These are phyloP conservation scores for Rhea pennata DNA, from an alignment of 2,113 vertebrate genomes.

Conservation along the genomic window DNA sequence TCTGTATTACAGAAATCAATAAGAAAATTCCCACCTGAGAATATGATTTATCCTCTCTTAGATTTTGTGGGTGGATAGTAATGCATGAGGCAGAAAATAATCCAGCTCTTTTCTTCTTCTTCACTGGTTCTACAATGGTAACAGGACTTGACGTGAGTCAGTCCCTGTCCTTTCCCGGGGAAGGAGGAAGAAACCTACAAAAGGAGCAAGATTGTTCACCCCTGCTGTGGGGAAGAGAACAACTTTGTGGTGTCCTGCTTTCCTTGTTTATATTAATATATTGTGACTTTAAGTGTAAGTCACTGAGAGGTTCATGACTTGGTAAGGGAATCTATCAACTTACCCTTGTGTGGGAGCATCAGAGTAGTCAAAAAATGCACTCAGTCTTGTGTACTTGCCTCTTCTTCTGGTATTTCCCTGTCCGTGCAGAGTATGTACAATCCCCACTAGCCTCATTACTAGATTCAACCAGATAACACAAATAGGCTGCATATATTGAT, in stretches of 20 bases:
- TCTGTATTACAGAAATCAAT: not conserved
- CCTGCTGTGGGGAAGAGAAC: not conserved
- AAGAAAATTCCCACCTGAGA: not conserved
- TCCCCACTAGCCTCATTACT: not conserved
- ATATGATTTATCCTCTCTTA: not conserved
- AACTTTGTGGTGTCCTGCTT: not conserved
- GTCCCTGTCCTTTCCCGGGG: not conserved
- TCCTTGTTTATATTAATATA: not conserved
- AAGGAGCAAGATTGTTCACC: not conserved
- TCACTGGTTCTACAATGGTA: not conserved
- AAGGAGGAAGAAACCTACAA: not conserved
- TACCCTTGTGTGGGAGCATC: not conserved
- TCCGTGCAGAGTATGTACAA: not conserved
- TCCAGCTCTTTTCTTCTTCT: not conserved
- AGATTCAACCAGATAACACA: not conserved
- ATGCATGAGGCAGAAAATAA: not conserved
- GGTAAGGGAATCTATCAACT: not conserved
- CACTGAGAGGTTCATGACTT: not conserved
- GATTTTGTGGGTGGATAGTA: slow-evolving; percentile 2
- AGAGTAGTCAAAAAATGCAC: not conserved
- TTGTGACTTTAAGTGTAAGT: not conserved
- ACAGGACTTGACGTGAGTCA: not conserved
- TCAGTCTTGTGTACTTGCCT: not conserved
- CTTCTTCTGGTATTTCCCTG: not conserved
- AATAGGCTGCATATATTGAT: not conserved